Conservation (phyloP, 2,888 invertebrate genomes). For the Erynnis tages region DNA sequence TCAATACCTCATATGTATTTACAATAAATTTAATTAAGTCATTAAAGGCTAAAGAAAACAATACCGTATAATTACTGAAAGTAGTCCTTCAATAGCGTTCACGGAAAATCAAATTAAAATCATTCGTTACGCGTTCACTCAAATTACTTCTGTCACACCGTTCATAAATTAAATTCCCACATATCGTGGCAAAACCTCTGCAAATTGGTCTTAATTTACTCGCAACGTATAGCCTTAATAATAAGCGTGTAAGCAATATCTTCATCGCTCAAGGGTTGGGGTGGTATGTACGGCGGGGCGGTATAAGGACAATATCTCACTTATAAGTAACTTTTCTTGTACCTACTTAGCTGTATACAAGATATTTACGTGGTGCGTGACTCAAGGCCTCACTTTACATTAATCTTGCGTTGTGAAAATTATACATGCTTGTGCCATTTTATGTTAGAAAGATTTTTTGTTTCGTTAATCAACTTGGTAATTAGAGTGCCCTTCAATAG, state of each 20-base stretch:
- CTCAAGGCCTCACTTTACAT: slow-evolving; percentile 6
- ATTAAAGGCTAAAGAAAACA: slow-evolving; percentile 9
- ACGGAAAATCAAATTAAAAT: slow-evolving; percentile 58
- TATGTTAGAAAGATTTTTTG: neutral
- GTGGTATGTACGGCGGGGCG: neutral
- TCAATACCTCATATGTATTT: too few relatives aligned
- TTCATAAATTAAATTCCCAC: slow-evolving; percentile 72
- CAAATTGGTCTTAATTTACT: slow-evolving; percentile 77
- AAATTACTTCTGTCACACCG: slow-evolving; percentile 65
- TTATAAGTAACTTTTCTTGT: slow-evolving; percentile 39
- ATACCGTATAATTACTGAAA: slow-evolving; percentile 1
- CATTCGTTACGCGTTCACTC: slow-evolving; percentile 63
- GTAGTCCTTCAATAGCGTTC: slow-evolving; percentile 31
- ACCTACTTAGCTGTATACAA: slow-evolving; percentile 13
- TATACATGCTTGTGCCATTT: neutral
- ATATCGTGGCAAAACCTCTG: slow-evolving; percentile 66
- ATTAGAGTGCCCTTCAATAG: too few relatives aligned
- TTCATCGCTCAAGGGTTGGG: slow-evolving; percentile 25
- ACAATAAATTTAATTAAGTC: neutral
- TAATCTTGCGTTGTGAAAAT: slow-evolving; percentile 6
- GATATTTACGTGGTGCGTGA: slow-evolving; percentile 9
- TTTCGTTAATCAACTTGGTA: too few relatives aligned
- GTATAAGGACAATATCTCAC: slow-evolving; percentile 33
- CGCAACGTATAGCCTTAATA: slow-evolving; percentile 71
- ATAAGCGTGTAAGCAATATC: slow-evolving; percentile 72